Conservation (phyloP, 2,113 vertebrate genomes). For the Quiscalus mexicanus region DNA sequence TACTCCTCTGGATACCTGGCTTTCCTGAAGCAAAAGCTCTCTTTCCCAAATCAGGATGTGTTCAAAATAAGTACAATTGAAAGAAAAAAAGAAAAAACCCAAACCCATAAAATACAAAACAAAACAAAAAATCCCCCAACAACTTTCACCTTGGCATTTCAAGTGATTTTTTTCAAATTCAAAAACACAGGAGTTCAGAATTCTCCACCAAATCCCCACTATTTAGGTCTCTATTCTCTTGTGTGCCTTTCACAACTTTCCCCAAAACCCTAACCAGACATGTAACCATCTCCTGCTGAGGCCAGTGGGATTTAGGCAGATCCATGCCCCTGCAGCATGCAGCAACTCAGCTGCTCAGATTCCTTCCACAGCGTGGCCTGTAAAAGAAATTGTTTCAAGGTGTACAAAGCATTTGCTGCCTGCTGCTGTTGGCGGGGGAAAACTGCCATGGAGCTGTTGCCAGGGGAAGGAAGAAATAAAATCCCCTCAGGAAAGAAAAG, state of each 20-base stretch:
- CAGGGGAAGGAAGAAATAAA: neutral
- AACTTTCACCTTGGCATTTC: neutral
- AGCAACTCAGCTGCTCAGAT: slow-evolving; percentile 4
- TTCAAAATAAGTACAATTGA: neutral
- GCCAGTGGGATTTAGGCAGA: neutral
- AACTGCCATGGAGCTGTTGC: slow-evolving; percentile 51
- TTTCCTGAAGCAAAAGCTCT: neutral
- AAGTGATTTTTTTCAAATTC: neutral
- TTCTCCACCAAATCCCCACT: neutral
- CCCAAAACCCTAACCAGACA: neutral
- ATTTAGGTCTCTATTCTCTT: neutral
- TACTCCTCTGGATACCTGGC: neutral
- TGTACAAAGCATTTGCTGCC: slow-evolving; percentile 53
- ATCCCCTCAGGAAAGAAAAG: neutral
- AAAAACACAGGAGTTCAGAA: neutral
- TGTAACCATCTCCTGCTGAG: neutral
- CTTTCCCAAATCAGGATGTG: neutral
- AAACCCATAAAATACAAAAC: neutral
- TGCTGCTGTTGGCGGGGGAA: slow-evolving; percentile 74
- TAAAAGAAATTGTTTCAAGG: slow-evolving; percentile 68
- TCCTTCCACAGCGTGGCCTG: slow-evolving; percentile 54
- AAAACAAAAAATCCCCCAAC: neutral
- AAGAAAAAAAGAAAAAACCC: neutral
- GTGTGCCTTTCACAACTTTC: neutral
- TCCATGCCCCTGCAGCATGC: rapidly evolving